A percentile compares a stretch with the other conserved stretches of the same genome.
Evolutionary conservation across 2,888 invertebrate genomes (phyloP).

Genomic region (Phrixothrix hirtus): DNA sequence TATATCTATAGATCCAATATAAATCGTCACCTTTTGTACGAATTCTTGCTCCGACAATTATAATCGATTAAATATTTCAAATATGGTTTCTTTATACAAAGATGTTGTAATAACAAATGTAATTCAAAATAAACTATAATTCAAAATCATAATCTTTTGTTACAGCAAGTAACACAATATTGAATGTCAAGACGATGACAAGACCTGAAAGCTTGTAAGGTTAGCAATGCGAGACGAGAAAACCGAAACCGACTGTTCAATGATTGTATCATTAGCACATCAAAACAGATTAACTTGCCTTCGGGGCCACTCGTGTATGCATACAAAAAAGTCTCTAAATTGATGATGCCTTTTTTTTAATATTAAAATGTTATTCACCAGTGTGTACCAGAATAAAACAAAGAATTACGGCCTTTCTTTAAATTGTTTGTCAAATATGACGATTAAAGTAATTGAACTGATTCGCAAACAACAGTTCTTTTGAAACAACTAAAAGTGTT

Average conservation of each 20-base stretch:
- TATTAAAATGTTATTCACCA: not conserved
- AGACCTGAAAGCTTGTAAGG: not conserved
- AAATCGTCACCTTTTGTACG: too few species aligned
- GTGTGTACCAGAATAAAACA: not conserved
- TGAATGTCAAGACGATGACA: not conserved
- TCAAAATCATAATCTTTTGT: too few species aligned
- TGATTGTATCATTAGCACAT: slow-evolving; percentile 21
- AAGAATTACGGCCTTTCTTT: too few species aligned
- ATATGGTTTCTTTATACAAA: too few species aligned
- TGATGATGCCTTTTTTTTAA: not conserved
- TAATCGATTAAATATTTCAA: too few species aligned
- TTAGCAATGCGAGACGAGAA: slow-evolving; percentile 1
- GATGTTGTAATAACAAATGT: too few species aligned
- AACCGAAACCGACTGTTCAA: slow-evolving; percentile 13
- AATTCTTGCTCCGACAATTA: not conserved
- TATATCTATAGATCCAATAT: too few species aligned
- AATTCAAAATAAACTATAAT: too few species aligned
- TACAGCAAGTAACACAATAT: slow-evolving; percentile 5
- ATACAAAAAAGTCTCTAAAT: not conserved
- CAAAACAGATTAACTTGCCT: slow-evolving; percentile 10
- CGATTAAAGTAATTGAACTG: too few species aligned
- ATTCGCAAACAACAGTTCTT: too few species aligned
- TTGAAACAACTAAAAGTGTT: too few species aligned
- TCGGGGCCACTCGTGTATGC: not conserved
- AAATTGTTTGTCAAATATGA: too few species aligned